Base-by-base conservation (phyloP, 2,797 vertebrate species). In the Oreortyx pictus region DNA sequence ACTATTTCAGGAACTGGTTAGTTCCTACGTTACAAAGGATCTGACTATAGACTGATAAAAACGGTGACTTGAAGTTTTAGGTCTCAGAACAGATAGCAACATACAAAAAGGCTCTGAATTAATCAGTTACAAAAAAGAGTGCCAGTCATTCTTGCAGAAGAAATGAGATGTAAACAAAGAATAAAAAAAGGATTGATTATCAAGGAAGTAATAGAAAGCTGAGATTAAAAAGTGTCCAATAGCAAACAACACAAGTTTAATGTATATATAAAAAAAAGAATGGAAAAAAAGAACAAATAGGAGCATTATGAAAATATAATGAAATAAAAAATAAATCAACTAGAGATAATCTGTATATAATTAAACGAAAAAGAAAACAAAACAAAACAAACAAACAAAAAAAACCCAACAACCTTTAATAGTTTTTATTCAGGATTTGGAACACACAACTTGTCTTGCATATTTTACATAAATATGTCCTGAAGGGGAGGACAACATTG, bases 401-500 rank as follows among this genome's bases (percentile, higher is more conserved):
- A 47, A 23, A 22, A 37, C 9, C 37, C 37, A 37, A 37, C 37
- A 37, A 37, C 12, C 39, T 14, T 41, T 15, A 79, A 15, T 2
- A 68, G 29, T 47, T 68, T 39, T 1, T 29, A 14, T 56, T 86
- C 35, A 86, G 17, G 19, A 61, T 62, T 49, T 31, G 46, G 41
- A 83, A 61, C 4, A n/a, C 2, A 62, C 7, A 68, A 57, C 2
- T 46, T 8, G 0, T 8, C 37, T 0, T 31, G 62, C 17, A 10
- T 17, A 25, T 47, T 86, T 88, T 56, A 25, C 17, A n/a, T 47
- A 60, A 65, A 72, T 72, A 31, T 64, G 8, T 31, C 18, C 46
- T 24, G 44, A 47, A 35, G 6, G 22, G 23, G 10, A 35, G 22
- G 9, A 65, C n/a, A 44, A 44, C 8, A 14, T 7, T 50, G 49